phyloP scores from a whole-genome alignment of 2,888 invertebrate genomes.

The Theristus sp. region DNA sequence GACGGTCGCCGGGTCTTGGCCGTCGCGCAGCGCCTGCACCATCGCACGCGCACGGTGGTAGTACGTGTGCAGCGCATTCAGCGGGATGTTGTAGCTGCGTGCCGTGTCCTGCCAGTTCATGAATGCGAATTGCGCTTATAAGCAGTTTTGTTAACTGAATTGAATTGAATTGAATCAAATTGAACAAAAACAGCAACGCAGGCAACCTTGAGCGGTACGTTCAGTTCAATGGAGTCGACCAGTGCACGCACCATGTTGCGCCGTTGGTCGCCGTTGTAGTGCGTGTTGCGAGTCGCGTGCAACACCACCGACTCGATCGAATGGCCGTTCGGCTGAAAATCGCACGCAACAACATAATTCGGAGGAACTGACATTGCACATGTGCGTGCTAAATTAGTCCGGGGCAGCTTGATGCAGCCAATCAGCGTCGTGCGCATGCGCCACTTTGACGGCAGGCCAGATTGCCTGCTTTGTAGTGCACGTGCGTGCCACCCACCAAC shows the following conservation, averaged over 20 bases:
- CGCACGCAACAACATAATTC: no score
- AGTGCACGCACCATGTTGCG: not conserved
- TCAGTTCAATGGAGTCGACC: not conserved
- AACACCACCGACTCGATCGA: not conserved
- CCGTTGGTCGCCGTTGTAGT: not conserved
- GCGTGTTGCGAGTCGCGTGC: not conserved
- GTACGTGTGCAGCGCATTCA: slow-evolving; percentile 4
- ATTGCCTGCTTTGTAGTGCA: no score
- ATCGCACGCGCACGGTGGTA: slow-evolving; percentile 1
- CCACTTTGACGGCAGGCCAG: no score
- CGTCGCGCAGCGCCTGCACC: not conserved
- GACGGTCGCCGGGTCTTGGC: not conserved
- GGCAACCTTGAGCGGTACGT: not conserved
- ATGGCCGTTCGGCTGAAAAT: not conserved
- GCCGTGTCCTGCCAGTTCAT: not conserved
- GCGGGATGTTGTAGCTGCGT: not conserved
- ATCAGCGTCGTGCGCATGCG: no score
- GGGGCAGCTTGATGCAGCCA: no score
- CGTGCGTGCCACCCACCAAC: no score
- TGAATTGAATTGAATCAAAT: not conserved
- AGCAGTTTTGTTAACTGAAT: not conserved
- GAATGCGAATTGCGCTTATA: not conserved
- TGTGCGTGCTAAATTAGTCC: no score
- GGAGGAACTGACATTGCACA: no score
- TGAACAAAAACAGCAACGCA: not conserved